A percentile compares a stretch with the other conserved stretches of the same genome.
phyloP scores from a whole-genome alignment of 2,113 vertebrate genomes.

The Hemicordylus capensis region DNA sequence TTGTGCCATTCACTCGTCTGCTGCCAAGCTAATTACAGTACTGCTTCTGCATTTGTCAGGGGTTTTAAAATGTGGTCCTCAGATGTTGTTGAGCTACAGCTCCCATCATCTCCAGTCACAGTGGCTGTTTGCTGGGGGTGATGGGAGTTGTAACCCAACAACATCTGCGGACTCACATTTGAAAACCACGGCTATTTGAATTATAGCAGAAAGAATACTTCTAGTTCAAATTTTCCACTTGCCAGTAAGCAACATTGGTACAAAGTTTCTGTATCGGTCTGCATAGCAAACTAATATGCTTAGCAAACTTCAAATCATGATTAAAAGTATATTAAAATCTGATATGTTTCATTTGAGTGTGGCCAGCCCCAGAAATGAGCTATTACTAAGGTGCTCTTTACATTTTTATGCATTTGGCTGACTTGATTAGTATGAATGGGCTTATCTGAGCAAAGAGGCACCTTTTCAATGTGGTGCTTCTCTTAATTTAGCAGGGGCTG shows the following conservation, averaged over 20 bases:
- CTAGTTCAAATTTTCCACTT: not conserved
- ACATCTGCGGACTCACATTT: too few species aligned
- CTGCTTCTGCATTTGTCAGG: too few species aligned
- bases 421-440: not conserved
- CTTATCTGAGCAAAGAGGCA: too few species aligned
- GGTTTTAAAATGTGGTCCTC: too few species aligned
- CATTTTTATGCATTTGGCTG: not conserved
- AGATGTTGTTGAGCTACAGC: too few species aligned
- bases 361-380: not conserved
- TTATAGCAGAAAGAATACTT: not conserved
- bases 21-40: not conserved
- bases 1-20: not conserved
- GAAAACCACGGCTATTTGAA: too few species aligned
- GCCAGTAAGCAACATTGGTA: not conserved
- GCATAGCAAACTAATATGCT: not conserved
- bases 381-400: not conserved
- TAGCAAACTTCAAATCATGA: not conserved
- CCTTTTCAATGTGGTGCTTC: too few species aligned
- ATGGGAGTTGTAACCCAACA: too few species aligned
- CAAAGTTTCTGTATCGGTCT: not conserved
- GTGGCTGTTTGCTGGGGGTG: too few species aligned
- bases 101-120: too few species aligned
- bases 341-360: not conserved
- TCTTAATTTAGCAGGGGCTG: too few species aligned
- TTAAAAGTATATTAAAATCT: not conserved